Evolutionary conservation across 2,888 invertebrate genomes (phyloP), one percentile per base, ranked within the genome.

Genomic region (Spisula subtruncata): DNA sequence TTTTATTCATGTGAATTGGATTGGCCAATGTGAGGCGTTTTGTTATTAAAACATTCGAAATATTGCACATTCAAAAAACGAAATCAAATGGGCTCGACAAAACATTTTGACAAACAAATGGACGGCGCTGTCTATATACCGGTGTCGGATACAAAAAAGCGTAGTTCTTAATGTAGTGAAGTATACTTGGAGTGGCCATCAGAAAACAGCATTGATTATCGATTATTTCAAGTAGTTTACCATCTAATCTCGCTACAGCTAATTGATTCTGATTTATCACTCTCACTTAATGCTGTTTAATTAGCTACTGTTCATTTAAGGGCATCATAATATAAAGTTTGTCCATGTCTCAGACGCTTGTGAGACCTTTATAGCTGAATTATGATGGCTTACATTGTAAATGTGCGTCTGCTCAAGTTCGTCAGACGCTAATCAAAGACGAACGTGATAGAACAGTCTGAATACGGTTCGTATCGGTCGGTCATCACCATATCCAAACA

Each of bases 201-300:
- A 25, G n/a, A 25, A 0, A 66, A 25, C 5, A n/a, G n/a, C 60
- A 66, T 66, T 66, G 60, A 66, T 66, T 66, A 66, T 66, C 12
- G 60, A 66, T 25, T 25, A n/a, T 66, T 66, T 4, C 60, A 66
- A 66, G 60, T 66, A 25, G 25, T n/a, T 25, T 4, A 25, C 5
- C 2, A 66, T 66, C 60, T 66, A 66, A 66, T 66, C 60, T n/a
- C 25, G 60, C 8, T 25, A 20, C 25, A 66, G 60, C 60, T 66
- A 66, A 66, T 66, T 66, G 60, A 66, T n/a, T 66, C 60, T 66
- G 25, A 66, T 66, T 66, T 66, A 66, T 66, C 60, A 25, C 60
- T 25, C 5, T 10, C 25, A 25, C 20, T 66, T 60, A n/a, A 66
- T 66, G 60, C 60, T 25, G 25, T 66, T 66, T 66, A 66, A 25